These are phyloP conservation scores for Macrotrachela quadricornifera DNA, from an alignment of 1,140 invertebrate genomes.

Conservation along the genomic window DNA sequence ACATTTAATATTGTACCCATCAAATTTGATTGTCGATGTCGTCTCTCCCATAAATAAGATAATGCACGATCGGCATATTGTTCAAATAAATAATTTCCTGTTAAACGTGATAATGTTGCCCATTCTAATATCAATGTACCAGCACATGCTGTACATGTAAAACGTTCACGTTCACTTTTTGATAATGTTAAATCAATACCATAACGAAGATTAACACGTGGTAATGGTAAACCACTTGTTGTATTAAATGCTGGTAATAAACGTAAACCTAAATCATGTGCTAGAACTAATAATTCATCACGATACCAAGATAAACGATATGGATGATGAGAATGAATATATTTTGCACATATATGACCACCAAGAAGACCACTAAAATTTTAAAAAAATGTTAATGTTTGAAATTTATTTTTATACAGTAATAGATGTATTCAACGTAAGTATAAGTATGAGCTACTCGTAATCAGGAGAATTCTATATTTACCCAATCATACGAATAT, in stretches of 20 bases:
- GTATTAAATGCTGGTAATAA: constrained; percentile 90
- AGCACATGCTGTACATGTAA: constrained; percentile 86
- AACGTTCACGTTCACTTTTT: constrained; percentile 33
- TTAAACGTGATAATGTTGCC: constrained; percentile 72
- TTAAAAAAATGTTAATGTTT: too few species aligned
- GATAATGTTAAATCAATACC: constrained; percentile 1
- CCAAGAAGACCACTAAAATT: constrained; percentile 50
- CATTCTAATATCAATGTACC: constrained; percentile 93
- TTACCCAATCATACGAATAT: constrained; percentile 63
- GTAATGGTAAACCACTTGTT: constrained; percentile 83
- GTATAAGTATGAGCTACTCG: too few species aligned
- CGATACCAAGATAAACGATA: constrained; percentile 67
- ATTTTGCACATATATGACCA: constrained; percentile 66
- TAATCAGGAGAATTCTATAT: too few species aligned
- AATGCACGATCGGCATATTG: constrained; percentile 80
- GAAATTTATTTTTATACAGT: too few species aligned
- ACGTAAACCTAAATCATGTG: constrained; percentile 69
- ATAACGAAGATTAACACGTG: constrained; percentile 41
- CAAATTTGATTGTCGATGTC: constrained; percentile 51
- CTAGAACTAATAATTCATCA: constrained; percentile 64
- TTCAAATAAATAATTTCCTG: constrained; percentile 55
- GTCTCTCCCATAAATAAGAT: constrained; percentile 81
- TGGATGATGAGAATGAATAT: constrained; percentile 44
- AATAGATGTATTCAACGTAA: too few species aligned
- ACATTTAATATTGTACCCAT: constrained; percentile 36